These are phyloP conservation scores for Cyprinus carpio DNA, from an alignment of 2,113 vertebrate species.

Conservation along the genomic window DNA sequence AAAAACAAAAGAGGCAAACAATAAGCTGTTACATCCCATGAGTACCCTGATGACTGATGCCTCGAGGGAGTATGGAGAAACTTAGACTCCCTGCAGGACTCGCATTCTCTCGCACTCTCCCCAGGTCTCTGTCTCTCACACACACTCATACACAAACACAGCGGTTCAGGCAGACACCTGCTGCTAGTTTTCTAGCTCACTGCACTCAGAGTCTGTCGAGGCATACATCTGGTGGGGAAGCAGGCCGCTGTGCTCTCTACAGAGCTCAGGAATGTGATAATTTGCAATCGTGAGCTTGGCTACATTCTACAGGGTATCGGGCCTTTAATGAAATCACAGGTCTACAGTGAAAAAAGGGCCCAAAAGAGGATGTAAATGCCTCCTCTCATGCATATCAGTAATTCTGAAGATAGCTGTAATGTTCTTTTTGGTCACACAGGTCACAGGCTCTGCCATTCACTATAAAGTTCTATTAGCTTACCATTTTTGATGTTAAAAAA, in stretches of 20 bases:
- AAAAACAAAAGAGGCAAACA: constrained; percentile 45
- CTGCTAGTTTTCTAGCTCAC: constrained; percentile 28
- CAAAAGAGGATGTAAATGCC: constrained; percentile 5
- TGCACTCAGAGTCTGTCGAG: constrained; percentile 33
- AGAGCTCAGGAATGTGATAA: not conserved
- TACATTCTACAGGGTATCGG: constrained; percentile 21
- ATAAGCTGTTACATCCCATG: constrained; percentile 26
- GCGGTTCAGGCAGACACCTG: constrained; percentile 31
- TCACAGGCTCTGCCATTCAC: not conserved
- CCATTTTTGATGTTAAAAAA: not conserved
- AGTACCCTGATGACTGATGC: not conserved
- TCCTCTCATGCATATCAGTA: not conserved
- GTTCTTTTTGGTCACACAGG: constrained; percentile 5
- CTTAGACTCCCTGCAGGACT: not conserved
- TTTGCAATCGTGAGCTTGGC: not conserved
- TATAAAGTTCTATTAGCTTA: not conserved
- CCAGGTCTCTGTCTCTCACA: constrained; percentile 7
- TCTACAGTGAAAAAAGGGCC: not conserved
- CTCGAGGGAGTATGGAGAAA: not conserved
- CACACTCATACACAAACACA: constrained; percentile 35
- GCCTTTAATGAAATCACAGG: constrained; percentile 29
- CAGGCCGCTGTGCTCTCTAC: constrained; percentile 9
- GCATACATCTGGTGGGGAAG: constrained; percentile 40
- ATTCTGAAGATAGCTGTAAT: not conserved
- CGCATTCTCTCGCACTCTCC: not conserved